Evolutionary conservation across 2,113 vertebrate genomes (phyloP).

Genomic region (Phylloscopus trochiloides): DNA sequence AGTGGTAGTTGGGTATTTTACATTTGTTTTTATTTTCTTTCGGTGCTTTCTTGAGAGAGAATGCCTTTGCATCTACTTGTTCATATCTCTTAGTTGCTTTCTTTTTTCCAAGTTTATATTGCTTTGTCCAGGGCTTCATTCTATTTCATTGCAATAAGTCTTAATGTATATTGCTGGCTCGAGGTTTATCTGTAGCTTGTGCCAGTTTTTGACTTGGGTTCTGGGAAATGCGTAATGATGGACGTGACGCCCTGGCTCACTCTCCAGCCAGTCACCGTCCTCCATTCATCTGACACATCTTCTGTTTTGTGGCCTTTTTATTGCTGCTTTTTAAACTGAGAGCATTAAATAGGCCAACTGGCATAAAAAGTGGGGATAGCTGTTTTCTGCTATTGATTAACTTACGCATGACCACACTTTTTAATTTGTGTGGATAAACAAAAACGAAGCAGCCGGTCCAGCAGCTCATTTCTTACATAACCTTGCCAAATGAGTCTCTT

Average conservation of each 20-base stretch:
- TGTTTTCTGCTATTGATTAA: slow-evolving; percentile 46
- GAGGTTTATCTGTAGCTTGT: neutral
- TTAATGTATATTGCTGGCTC: neutral
- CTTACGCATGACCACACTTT: slow-evolving; percentile 37
- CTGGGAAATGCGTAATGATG: neutral
- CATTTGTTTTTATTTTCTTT: neutral
- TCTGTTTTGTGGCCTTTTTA: slow-evolving; percentile 3
- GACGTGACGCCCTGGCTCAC: fast-evolving
- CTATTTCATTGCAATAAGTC: neutral
- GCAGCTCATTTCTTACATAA: slow-evolving; percentile 46
- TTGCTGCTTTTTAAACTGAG: neutral
- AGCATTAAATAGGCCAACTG: slow-evolving; percentile 26
- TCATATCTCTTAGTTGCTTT: neutral
- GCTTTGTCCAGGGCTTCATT: neutral
- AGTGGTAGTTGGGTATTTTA: neutral
- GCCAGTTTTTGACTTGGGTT: neutral
- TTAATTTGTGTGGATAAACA: slow-evolving; percentile 53
- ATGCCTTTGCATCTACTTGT: neutral
- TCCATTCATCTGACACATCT: neutral
- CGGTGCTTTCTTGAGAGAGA: neutral
- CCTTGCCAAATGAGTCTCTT: slow-evolving; percentile 19
- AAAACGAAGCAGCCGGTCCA: neutral
- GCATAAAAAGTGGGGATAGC: neutral
- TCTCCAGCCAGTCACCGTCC: neutral
- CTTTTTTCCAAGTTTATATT: neutral